Conservation (phyloP, 2,797 vertebrate genomes). For the Enteromius fasciolatus region DNA sequence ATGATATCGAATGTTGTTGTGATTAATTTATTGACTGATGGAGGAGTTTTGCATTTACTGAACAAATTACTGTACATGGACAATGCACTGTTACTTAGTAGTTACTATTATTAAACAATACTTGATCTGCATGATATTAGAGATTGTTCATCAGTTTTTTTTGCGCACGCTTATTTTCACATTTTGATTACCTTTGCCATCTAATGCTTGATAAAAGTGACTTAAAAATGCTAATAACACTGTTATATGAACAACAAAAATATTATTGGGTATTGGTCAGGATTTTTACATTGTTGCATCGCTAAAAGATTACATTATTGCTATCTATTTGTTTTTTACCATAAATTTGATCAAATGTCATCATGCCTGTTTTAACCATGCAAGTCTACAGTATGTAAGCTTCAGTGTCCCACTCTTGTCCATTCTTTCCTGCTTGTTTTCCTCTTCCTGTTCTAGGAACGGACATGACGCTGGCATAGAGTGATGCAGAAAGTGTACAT, state of each 20-base stretch:
- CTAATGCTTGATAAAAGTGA: neutral
- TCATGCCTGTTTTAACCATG: neutral
- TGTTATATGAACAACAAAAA: neutral
- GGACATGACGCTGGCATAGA: neutral
- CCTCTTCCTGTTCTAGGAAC: neutral
- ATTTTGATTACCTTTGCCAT: neutral
- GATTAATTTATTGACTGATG: neutral
- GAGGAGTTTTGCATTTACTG: neutral
- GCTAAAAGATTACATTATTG: neutral
- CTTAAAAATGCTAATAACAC: neutral
- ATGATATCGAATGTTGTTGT: neutral
- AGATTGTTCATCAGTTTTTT: neutral
- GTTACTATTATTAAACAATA: neutral
- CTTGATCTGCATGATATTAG: neutral
- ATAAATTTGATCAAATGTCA: neutral
- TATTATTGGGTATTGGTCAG: neutral
- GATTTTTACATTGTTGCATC: neutral
- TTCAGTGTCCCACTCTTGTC: neutral
- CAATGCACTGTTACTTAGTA: neutral
- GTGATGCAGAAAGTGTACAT: constrained; percentile 7
- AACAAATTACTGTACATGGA: neutral
- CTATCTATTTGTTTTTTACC: neutral
- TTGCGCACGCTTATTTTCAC: neutral
- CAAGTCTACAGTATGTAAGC: neutral
- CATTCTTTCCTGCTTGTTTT: neutral